phyloP scores from a whole-genome alignment of 1,140 invertebrate genomes.

The Thalassaphorura encarpata region DNA sequence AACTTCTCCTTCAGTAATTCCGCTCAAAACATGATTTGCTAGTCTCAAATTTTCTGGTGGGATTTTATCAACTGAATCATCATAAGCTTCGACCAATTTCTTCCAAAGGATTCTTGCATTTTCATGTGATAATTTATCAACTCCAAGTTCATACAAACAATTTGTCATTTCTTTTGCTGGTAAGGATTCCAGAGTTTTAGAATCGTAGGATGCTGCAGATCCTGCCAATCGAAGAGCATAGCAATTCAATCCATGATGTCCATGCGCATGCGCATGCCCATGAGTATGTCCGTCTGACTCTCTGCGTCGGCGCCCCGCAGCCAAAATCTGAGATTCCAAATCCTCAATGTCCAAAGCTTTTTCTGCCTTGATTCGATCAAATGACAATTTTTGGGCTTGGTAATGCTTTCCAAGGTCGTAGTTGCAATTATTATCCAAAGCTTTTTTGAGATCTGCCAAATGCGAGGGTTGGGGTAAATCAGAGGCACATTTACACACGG shows the following conservation, averaged over 20 bases:
- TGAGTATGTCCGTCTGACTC: not conserved
- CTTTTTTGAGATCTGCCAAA: conserved; percentile 24
- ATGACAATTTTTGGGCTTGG: not conserved
- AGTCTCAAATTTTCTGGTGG: conserved; percentile 1
- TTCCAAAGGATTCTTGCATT: conserved; percentile 21
- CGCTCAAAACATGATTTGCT: conserved; percentile 20
- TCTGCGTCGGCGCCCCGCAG: not conserved
- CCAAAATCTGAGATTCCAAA: conserved; percentile 25
- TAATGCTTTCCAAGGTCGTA: conserved; percentile 9
- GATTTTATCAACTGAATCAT: conserved; percentile 4
- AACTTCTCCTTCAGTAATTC: conserved; percentile 22
- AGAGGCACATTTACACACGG: conserved; percentile 22
- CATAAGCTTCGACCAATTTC: conserved; percentile 13
- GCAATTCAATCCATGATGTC: conserved; percentile 6
- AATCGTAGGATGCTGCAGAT: conserved; percentile 13
- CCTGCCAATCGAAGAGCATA: conserved; percentile 21
- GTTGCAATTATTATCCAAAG: conserved; percentile 21
- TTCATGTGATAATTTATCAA: conserved; percentile 13
- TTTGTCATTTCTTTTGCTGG: conserved; percentile 13
- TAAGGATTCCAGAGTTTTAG: conserved; percentile 17
- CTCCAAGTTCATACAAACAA: conserved; percentile 28
- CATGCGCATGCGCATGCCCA: not conserved
- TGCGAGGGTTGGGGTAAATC: conserved; percentile 27
- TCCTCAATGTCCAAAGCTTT: conserved; percentile 23
- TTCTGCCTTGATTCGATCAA: conserved; percentile 22